Evolutionary conservation across 2,888 invertebrate species (phyloP), one percentile per base, ranked within the genome.

Genomic region (Phyllotreta striolata): DNA sequence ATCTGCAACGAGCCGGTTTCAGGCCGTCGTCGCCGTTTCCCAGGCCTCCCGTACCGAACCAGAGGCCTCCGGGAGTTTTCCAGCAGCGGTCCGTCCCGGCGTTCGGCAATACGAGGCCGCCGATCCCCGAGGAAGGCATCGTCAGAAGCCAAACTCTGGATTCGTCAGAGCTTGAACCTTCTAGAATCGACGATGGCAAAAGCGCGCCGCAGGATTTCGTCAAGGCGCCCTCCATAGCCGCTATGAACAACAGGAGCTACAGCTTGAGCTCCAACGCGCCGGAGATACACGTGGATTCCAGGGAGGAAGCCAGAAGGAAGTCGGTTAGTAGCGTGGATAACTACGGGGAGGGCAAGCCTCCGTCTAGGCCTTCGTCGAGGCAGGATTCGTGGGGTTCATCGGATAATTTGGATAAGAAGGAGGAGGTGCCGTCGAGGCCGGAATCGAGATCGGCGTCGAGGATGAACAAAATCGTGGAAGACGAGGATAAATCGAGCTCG

Each of bases 221-320:
- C 51, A 72, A 72, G 66, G 65, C 71, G 57, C 71, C 76, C 67
- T 69, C 82, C 67, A 76, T 83, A 67, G 83, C 83, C 65, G 77
- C 82, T 70, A 79, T 82, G 69, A 85, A 86, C 78, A 83, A 83
- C 37, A 82, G 86, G 75, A 86, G 85, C 72, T 85, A 79, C 67
- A 86, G 85, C 71, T 83, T 85, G 70, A 83, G 84, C 62, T 84
- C 84, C 37, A 84, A 84, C 69, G 82, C 84, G 44, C 83, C 83
- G 13, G 79, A 84, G 66, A 62, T 68, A 8, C 82, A 83, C 37
- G 76, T 83, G 54, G 82, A 83, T 74, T 66, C 78, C 66, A 83
- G 84, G 67, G 86, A 86, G 70, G 85, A 85, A 73, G 60, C 67
- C n/a, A 79, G 85, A 55, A 79, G 85, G 64, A 83, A 84, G 72